Evolutionary conservation across 2,113 vertebrate species (phyloP), one percentile per base, ranked within the genome.

Genomic region (Odocoileus hemionus): DNA sequence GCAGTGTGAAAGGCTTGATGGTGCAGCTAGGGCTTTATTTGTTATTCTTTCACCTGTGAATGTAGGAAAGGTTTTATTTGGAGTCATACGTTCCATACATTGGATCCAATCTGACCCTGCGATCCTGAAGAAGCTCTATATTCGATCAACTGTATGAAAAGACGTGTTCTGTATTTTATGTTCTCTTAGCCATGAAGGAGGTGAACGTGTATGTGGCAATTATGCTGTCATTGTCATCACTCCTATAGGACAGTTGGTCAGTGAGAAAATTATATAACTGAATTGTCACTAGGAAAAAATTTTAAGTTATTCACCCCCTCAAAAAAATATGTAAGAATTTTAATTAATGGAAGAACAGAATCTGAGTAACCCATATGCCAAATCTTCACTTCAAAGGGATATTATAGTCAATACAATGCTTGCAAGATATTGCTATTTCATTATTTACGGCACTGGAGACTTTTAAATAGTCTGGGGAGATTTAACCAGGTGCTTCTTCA

Each of bases 401-500:
- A 86, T 39, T 36, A 19, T 30, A 91, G 58, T 98, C 88, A 94
- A 96, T 93, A 91, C 21, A 93, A 96, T 55, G 33, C 94, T 90
- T n/a, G 14, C 30, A 91, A 96, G 91, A 89, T 60, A 89, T 60
- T 83, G 82, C 86, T 97, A 52, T 94, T 97, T 97, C 67, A 96
- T 97, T 97, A 98, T 95, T 97, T 96, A 96, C 25, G 36, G 36
- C 50, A 8, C 85, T 83, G 28, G 96, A 97, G 80, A 74, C 82
- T 98, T 98, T 93, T 91, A 95, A 96, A 95, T 82, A 50, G 57
- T 96, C 91, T 86, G 25, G 55, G 54, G 88, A 97, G 82, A 94
- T 57, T 92, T 96, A 86, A 61, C 45, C 78, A 89, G 60, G 26
- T 95, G 94, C 47, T 95, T 96, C 67, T 70, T 70, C 85, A 57